Percentiles rank a stretch among this genome's conserved stretches.
phyloP scores from a whole-genome alignment of 2,888 invertebrate genomes.

The Drosophila neoperkinsi region DNA sequence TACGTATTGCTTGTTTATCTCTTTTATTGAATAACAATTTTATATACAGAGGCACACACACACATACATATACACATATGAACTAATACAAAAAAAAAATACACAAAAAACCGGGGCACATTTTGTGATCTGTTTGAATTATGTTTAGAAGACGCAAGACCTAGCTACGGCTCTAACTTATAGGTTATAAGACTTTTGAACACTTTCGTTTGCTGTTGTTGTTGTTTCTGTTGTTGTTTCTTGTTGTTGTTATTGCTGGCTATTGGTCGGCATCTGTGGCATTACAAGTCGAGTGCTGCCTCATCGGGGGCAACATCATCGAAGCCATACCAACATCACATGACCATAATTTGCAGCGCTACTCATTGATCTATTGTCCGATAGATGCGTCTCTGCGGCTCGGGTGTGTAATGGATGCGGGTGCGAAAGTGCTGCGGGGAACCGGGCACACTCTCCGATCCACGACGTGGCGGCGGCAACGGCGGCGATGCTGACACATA shows the following conservation, averaged over 20 bases:
- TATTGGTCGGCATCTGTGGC: neutral
- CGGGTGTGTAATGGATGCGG: constrained; percentile 87
- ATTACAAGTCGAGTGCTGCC: constrained; percentile 2
- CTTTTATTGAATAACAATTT: constrained; percentile 24
- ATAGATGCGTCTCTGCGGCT: constrained; percentile 87
- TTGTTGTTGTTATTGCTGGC: constrained; percentile 15
- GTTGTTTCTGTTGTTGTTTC: constrained; percentile 16
- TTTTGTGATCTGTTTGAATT: constrained; percentile 40
- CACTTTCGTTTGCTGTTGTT: constrained; percentile 64
- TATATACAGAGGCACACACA: constrained; percentile 28
- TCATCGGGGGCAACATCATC: constrained; percentile 62
- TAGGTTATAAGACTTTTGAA: constrained; percentile 67
- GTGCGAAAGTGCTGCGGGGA: constrained; percentile 89
- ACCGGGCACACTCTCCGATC: constrained; percentile 90
- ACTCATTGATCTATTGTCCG: constrained; percentile 86
- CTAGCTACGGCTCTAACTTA: constrained; percentile 42
- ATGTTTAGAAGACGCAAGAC: constrained; percentile 42
- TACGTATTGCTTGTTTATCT: constrained; percentile 3
- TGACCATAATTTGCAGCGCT: constrained; percentile 85
- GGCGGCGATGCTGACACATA: constrained; percentile 86
- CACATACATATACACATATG: neutral
- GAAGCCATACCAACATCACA: constrained; percentile 86
- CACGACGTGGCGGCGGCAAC: constrained; percentile 86
- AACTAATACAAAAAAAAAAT: constrained; percentile 4
- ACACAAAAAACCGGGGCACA: constrained; percentile 11